Base-by-base conservation (phyloP, 1,140 invertebrate genomes). In the Papilio polyxenes region DNA sequence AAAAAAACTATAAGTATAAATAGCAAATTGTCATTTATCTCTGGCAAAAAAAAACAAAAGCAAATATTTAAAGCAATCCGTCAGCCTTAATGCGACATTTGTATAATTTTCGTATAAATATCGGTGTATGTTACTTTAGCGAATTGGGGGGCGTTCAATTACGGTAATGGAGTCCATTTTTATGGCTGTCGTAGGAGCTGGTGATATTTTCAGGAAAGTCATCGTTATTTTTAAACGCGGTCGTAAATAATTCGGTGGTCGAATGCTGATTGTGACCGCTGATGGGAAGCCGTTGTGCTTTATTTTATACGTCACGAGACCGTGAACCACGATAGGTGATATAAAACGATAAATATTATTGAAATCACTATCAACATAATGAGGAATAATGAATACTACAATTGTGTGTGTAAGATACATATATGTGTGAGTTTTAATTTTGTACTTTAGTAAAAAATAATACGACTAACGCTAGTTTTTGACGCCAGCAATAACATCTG, bases 141-240 rank as follows among this genome's bases (percentile, higher is more conserved):
- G 65, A 17, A 76, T 76, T 65, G 82, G 20, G 78, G 78, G 78
- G 78, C 59, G 62, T 83, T 83, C 79, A 83, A 81, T 83, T 81
- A 81, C 74, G 20, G 20, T 83, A 83, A 83, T 83, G 82, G 82
- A 81, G 76, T 83, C 77, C 79, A 81, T 59, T 81, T 83, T 79
- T 80, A 80, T 69, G 51, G 31, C 56, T 44, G 56, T 48, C 65
- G 56, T n/a, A 65, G 56, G 56, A 69, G 13, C 37, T 65, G 59
- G 37, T 80, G 78, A 69, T 80, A 80, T 65, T 80, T 48, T 48
- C 44, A 77, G 75, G 48, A 69, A 62, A 40, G 59, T 48, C 78
- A 40, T 48, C 59, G 78, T 65, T 72, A 80, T 80, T 80, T 80
- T 80, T 65, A 65, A 80, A 80, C 40, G 59, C n/a, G 59, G 44